Conservation (phyloP, 2,888 invertebrate species). For the Agonopterix alstromeriana region DNA sequence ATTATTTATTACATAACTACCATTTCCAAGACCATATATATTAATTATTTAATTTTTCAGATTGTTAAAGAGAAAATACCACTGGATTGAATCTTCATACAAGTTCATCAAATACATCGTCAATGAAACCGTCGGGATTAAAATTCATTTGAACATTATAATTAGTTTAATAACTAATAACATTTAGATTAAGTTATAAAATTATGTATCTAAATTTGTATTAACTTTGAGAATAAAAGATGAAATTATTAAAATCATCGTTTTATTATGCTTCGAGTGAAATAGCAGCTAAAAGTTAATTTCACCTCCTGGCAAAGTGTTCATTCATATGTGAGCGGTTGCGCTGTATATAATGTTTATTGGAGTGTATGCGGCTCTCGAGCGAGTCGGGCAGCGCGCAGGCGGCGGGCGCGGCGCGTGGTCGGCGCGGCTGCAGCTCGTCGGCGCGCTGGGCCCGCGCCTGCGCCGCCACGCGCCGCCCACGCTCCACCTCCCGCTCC, state of each 20-base stretch:
- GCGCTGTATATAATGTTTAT: constrained; percentile 92
- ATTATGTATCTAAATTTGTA: constrained; percentile 12
- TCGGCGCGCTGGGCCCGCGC: constrained; percentile 70
- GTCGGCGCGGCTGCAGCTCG: constrained; percentile 77
- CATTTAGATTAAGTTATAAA: constrained; percentile 6
- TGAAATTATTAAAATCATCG: too few relatives aligned
- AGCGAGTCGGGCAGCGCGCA: constrained; percentile 82
- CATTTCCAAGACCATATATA: background rate
- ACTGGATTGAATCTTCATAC: constrained; percentile 70
- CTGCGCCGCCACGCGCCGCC: constrained; percentile 78
- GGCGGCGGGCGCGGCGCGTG: constrained; percentile 72
- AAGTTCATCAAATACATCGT: background rate
- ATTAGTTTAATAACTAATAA: constrained; percentile 5
- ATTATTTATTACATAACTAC: too few relatives aligned
- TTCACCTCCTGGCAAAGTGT: constrained; percentile 85
- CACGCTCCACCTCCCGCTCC: constrained; percentile 81
- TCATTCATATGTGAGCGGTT: constrained; percentile 87
- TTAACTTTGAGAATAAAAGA: constrained; percentile 5
- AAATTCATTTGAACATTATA: constrained; percentile 8
- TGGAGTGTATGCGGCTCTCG: constrained; percentile 90
- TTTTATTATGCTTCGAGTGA: too few relatives aligned
- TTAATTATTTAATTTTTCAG: constrained; percentile 56
- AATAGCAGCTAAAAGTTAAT: background rate
- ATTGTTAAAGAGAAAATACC: constrained; percentile 85
- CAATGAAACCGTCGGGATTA: constrained; percentile 1